Evolutionary conservation across 2,113 vertebrate genomes (phyloP).

Genomic region (Notarius quadriscutis): DNA sequence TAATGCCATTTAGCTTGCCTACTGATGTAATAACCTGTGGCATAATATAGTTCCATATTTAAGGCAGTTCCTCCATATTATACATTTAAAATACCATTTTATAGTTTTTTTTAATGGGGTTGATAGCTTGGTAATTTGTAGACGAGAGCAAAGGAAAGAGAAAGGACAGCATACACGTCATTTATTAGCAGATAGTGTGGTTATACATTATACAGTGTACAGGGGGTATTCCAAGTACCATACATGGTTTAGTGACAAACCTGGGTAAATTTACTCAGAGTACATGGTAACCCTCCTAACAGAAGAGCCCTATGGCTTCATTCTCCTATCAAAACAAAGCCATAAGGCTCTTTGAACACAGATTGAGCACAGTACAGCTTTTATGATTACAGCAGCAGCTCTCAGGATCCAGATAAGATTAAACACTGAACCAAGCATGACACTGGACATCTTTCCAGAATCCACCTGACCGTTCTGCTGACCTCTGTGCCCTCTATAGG

Average conservation of each 20-base stretch:
- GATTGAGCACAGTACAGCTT: neutral
- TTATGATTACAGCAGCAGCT: neutral
- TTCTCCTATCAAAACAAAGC: too few species aligned
- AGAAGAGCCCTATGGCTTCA: too few species aligned
- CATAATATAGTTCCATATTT: too few species aligned
- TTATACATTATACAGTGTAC: neutral
- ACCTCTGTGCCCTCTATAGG: conserved; percentile 57
- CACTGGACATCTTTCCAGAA: neutral
- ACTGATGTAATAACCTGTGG: too few species aligned
- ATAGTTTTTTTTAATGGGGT: neutral
- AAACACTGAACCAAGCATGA: neutral
- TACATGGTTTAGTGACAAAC: too few species aligned
- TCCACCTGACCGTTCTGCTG: neutral
- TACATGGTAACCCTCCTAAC: too few species aligned
- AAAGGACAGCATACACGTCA: neutral
- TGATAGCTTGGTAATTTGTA: neutral
- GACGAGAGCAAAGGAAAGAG: neutral
- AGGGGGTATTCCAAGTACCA: neutral
- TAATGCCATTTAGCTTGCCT: too few species aligned
- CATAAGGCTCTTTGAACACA: too few species aligned
- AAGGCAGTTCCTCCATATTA: too few species aligned
- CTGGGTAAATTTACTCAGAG: too few species aligned
- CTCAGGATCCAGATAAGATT: neutral
- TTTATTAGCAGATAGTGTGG: too few species aligned
- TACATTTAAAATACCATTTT: too few species aligned